These are phyloP conservation scores for Hirtodrosophila confusa DNA, from an alignment of 2,888 invertebrate species.

Conservation along the genomic window DNA sequence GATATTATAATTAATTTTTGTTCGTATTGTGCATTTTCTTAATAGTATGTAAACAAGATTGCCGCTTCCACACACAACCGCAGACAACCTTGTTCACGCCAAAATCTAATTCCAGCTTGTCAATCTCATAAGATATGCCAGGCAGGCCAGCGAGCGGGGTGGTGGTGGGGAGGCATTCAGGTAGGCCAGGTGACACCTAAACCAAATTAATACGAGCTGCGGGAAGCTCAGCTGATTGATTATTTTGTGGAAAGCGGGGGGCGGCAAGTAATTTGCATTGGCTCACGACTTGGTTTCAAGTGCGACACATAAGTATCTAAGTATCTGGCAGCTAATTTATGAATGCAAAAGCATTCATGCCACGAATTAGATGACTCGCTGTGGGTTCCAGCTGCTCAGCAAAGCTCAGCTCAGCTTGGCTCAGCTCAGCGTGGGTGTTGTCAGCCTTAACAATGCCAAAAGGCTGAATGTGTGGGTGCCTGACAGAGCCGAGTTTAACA, in stretches of 20 bases:
- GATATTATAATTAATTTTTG: not conserved
- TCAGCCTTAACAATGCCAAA: slow-evolving; percentile 63
- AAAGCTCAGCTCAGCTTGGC: not conserved
- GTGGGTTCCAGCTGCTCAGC: slow-evolving; percentile 17
- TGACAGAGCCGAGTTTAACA: slow-evolving; percentile 39
- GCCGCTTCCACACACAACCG: slow-evolving; percentile 31
- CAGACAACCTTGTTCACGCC: slow-evolving; percentile 56
- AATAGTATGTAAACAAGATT: slow-evolving; percentile 19
- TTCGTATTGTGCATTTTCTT: slow-evolving; percentile 19
- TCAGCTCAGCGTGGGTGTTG: slow-evolving; percentile 57
- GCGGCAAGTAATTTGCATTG: slow-evolving; percentile 62
- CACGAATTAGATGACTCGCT: slow-evolving; percentile 70
- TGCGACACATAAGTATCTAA: slow-evolving; percentile 51
- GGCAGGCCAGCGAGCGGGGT: slow-evolving; percentile 30
- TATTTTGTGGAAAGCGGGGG: slow-evolving; percentile 34
- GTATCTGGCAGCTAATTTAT: slow-evolving; percentile 68
- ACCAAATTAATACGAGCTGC: slow-evolving; percentile 56
- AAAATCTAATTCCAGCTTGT: slow-evolving; percentile 58
- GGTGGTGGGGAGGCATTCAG: not conserved
- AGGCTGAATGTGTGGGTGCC: slow-evolving; percentile 48
- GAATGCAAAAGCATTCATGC: slow-evolving; percentile 75
- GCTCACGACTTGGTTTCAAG: slow-evolving; percentile 62
- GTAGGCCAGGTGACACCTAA: slow-evolving; percentile 52
- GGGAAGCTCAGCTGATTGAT: slow-evolving; percentile 59
- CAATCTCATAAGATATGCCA: slow-evolving; percentile 63